Evolutionary conservation across 2,888 invertebrate genomes (phyloP).

Genomic region (Anthrax anthrax): DNA sequence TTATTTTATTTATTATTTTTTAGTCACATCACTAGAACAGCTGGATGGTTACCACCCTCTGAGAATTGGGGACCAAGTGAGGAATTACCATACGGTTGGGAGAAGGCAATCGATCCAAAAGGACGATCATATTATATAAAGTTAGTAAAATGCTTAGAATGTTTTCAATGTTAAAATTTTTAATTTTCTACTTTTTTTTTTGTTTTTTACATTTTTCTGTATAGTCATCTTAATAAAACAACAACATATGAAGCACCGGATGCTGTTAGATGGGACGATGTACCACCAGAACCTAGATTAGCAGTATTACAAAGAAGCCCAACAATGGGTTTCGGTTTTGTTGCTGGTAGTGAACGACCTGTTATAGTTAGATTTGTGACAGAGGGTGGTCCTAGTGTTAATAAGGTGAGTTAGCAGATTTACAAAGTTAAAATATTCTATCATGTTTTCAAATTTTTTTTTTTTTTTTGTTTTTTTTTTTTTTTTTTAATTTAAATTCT

Average conservation of each 20-base stretch:
- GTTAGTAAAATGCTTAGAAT: conserved; percentile 36
- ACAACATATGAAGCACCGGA: conserved; percentile 80
- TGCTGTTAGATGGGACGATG: conserved; percentile 45
- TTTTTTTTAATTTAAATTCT: too few species aligned
- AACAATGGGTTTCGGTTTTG: conserved; percentile 83
- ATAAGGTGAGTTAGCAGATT: conserved; percentile 50
- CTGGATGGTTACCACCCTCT: conserved; percentile 79
- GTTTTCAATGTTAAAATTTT: background rate
- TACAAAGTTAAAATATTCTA: too few species aligned
- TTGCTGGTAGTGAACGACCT: conserved; percentile 87
- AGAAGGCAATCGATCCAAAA: conserved; percentile 68
- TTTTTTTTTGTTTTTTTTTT: too few species aligned
- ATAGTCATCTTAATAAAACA: conserved; percentile 69
- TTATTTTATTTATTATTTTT: conserved; percentile 22
- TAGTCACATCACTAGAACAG: conserved; percentile 70
- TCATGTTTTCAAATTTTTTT: too few species aligned
- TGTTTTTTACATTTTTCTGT: too few species aligned
- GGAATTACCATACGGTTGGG: conserved; percentile 81
- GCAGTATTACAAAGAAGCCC: conserved; percentile 61
- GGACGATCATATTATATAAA: conserved; percentile 68
- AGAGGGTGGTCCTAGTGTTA: conserved; percentile 82
- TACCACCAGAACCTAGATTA: conserved; percentile 64
- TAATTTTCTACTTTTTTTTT: too few species aligned
- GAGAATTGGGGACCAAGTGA: conserved; percentile 59
- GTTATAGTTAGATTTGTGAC: conserved; percentile 82